Evolutionary conservation across 2,888 invertebrate species (phyloP), one percentile per base, ranked within the genome.

Genomic region (Autographa pulchrina): DNA sequence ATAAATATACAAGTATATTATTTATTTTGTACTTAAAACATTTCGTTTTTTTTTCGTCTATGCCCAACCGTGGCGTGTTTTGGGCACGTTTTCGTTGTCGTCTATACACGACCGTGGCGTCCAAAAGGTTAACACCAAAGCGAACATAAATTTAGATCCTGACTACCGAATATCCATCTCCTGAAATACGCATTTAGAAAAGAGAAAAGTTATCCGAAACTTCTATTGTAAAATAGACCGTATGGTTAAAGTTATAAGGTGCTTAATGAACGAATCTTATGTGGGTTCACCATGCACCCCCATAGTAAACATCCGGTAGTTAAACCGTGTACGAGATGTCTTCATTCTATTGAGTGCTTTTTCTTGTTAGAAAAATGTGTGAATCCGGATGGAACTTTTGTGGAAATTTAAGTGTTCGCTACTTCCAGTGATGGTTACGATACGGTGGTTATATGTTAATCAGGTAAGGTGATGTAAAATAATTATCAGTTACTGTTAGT

Each of bases 251-350:
- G 2, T 14, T 7, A 62, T 84, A 81, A 72, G 63, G 70, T 63
- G 54, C 62, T 74, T 56, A 65, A 60, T 65, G 74, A 70, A 58
- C 41, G 75, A 35, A 62, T 25, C 31, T 32, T 48, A 52, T 25
- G 65, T 74, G 62, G 74, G 72, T 72, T 65, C 66, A 63, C 72
- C 72, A 71, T 80, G 65, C 79, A 83, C 82, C 81, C 77, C 81
- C 73, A 78, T 65, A 66, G 75, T 86, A 90, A 90, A 92, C 93
- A 92, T 93, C 93, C 93, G 93, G 90, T 85, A 85, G 86, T 90
- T 86, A 86, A 87, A 86, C 76, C 70, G 75, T 74, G 77, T 78
- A 75, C 74, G 75, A 75, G 77, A 83, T 77, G 85, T 87, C 86
- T 90, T 88, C 86, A 90, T 92, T 88, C 80, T 69, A 85, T 78